Base-by-base conservation (phyloP, 23 tunicate genomes). In the Clavelina lepadiformis region DNA sequence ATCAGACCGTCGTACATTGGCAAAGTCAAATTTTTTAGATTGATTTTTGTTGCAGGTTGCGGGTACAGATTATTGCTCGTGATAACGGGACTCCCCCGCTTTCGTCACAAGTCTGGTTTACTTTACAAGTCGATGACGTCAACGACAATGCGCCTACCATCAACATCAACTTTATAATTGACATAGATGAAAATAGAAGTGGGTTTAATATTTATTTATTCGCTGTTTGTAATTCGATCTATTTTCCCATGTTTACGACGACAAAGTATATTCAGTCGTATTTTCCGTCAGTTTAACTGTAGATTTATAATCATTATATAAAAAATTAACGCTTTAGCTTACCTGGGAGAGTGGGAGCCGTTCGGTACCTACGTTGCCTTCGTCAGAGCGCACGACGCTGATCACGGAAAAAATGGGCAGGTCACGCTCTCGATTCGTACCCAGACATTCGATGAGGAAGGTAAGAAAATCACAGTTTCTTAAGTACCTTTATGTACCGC, bases 101-200 rank as follows among this genome's bases (percentile, higher is more conserved):
- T 28, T 37, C 76, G 2, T 49, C 74, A 27, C 64, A 72, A 49
- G 63, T 74, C 2, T 65, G 73, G 61, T 57, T 86, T 1, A 71
- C 52, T 2, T 57, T 86, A 20, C 61, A 62, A 19, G 76, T 86
- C 2, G 75, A 72, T 11, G 95, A 86, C 46, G 84, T 76, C 36
- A 86, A 86, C 33, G 85, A 86, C 75, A 76, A 86, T 46, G 75
- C 80, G 3, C 95, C 95, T 2, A 35, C 59, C 1, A 78, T 86
- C 30, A 78, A 78, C 29, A 37, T 64, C 19, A 86, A 77, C 62
- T 78, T 61, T 45, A 65, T 86, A 28, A 71, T 77, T 5, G 79
- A 72, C 31, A 27, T 73, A 1, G 58, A 55, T n/a, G 41, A 71
- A 3, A 23, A 57, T 21, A 76, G 80, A 53, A 85, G 95, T 86